Conservation (phyloP, 2,888 invertebrate species). For the Embidobia sp. region DNA sequence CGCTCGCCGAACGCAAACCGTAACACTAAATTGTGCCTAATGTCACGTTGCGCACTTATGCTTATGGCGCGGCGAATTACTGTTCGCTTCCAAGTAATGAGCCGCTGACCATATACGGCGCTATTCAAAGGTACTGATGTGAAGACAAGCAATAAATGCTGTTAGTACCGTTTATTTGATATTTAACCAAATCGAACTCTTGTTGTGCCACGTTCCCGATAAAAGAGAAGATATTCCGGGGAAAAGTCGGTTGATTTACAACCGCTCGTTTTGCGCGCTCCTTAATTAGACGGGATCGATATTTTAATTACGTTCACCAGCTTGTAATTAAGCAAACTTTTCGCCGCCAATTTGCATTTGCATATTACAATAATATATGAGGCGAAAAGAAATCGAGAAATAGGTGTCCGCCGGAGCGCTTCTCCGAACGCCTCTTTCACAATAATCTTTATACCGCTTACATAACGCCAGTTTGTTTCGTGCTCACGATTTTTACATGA, state of each 20-base stretch:
- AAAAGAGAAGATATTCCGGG: not conserved
- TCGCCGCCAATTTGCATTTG: too few species aligned
- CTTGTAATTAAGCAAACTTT: too few species aligned
- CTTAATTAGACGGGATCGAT: too few species aligned
- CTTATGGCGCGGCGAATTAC: conserved; percentile 42
- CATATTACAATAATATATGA: too few species aligned
- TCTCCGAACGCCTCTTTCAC: too few species aligned
- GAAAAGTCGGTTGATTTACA: not conserved
- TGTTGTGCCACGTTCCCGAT: not conserved
- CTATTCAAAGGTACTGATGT: conserved; percentile 52
- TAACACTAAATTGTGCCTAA: conserved; percentile 47
- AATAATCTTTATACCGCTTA: too few species aligned
- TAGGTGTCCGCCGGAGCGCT: too few species aligned
- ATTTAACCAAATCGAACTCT: conserved; percentile 35
- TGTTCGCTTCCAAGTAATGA: conserved; percentile 45
- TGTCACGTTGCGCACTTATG: conserved; percentile 33
- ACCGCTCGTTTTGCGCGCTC: too few species aligned
- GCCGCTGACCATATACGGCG: conserved; percentile 47
- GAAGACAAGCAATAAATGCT: conserved; percentile 47
- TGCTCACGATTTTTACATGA: too few species aligned
- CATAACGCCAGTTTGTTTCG: too few species aligned
- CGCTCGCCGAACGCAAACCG: conserved; percentile 6
- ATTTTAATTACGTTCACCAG: too few species aligned
- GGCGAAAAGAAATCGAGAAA: too few species aligned
- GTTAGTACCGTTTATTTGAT: conserved; percentile 46